Evolutionary conservation across 35 echinoderm and acorn worm species (phyloP).

Genomic region (Acanthaster planci): DNA sequence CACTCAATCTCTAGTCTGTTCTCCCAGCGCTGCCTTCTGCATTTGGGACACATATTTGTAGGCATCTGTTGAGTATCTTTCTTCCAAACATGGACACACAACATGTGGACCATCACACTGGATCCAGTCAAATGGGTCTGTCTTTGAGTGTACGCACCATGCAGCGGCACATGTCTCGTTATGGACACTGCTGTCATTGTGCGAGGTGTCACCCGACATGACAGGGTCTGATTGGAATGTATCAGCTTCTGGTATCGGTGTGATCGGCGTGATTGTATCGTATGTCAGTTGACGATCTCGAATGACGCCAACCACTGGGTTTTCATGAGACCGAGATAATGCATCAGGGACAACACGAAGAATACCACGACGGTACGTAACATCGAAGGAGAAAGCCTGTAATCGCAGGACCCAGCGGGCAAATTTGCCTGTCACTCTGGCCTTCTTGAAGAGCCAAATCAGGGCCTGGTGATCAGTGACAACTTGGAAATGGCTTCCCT

Average conservation of each 20-base stretch:
- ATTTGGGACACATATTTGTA: conserved; percentile 3
- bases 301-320: background rate
- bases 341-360: conserved; percentile 35
- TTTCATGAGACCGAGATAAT: conserved; percentile 19
- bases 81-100: conserved; percentile 13
- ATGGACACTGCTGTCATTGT: background rate
- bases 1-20: background rate
- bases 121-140: conserved; percentile 25
- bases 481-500: conserved; percentile 37
- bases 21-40: background rate
- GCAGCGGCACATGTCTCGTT: conserved; percentile 24
- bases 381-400: conserved; percentile 36
- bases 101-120: conserved; percentile 26
- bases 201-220: background rate
- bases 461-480: conserved; percentile 55
- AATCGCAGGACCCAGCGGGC: conserved; percentile 44
- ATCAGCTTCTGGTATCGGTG: background rate
- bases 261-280: no score
- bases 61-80: conserved; percentile 10
- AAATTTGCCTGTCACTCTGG: background rate
- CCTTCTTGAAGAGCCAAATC: conserved; percentile 39
- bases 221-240: background rate
- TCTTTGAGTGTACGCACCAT: background rate
- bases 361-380: conserved; percentile 33
- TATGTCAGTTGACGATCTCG: background rate